Conservation (phyloP, 2,888 invertebrate genomes). For the Cheilosia vulpina region DNA sequence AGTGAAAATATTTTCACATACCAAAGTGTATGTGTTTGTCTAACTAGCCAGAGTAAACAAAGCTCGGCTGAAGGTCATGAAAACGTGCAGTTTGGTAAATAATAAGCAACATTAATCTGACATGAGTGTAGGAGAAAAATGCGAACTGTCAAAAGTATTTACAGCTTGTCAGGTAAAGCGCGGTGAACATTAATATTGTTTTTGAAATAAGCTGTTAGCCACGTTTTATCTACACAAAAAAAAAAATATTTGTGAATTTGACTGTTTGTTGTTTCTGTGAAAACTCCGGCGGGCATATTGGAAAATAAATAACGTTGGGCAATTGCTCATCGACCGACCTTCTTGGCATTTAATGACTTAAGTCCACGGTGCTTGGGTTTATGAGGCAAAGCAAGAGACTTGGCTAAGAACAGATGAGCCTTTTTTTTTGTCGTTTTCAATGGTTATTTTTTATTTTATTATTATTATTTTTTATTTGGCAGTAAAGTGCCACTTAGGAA, state of each 20-base stretch:
- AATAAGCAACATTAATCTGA: not conserved
- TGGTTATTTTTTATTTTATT: too few species aligned
- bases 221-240: not conserved
- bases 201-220: not conserved
- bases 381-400: too few species aligned
- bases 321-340: too few species aligned
- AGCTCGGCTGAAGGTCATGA: slow-evolving; percentile 16
- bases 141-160: not conserved
- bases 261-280: not conserved
- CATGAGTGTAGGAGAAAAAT: slow-evolving; percentile 9
- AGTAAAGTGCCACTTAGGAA: too few species aligned
- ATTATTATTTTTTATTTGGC: too few species aligned
- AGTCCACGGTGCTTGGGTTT: too few species aligned
- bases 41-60: slow-evolving; percentile 3
- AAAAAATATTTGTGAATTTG: not conserved
- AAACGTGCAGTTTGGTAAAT: slow-evolving; percentile 17
- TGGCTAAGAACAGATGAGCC: too few species aligned
- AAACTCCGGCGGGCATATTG: too few species aligned
- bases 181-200: not conserved
- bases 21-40: not conserved
- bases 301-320: too few species aligned
- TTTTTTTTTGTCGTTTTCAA: too few species aligned
- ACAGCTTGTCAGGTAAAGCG: too few species aligned
- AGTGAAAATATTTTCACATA: slow-evolving; percentile 28
- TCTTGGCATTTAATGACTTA: too few species aligned